A percentile compares a stretch with the other conserved stretches of the same genome.
Evolutionary conservation across 92 coral and sea anemone species (phyloP).

Genomic region (Virgularia gustaviana): DNA sequence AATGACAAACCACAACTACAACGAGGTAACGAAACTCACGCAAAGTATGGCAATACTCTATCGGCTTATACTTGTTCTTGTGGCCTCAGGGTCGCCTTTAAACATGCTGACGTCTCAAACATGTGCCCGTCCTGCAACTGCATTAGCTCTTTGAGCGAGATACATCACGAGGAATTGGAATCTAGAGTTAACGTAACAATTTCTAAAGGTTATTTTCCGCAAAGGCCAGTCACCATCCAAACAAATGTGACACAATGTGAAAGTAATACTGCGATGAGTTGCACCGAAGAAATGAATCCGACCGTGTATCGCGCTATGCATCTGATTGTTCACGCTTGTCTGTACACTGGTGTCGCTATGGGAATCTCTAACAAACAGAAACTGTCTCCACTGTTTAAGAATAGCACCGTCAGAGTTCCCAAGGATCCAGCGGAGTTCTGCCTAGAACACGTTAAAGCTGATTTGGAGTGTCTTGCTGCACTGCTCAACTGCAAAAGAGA

Average conservation of each 20-base stretch:
- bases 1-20: background rate
- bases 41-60: background rate
- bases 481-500: conserved; percentile 62
- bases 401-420: background rate
- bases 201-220: no score
- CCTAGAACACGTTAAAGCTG: conserved; percentile 57
- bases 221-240: no score
- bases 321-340: conserved; percentile 66
- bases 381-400: conserved; percentile 29
- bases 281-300: conserved; percentile 43
- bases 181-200: no score
- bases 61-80: conserved; percentile 4
- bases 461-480: conserved; percentile 51
- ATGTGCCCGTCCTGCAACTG: background rate
- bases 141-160: background rate
- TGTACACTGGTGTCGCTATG: conserved; percentile 65
- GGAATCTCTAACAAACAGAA: conserved; percentile 44
- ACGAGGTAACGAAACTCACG: background rate
- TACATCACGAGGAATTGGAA: background rate
- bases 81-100: background rate
- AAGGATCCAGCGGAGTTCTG: conserved; percentile 42
- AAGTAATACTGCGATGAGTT: conserved; percentile 10
- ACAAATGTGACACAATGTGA: background rate
- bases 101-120: background rate
- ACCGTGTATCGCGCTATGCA: conserved; percentile 75